Conservation (phyloP, 2,113 vertebrate species). For the Corydoras maculifer region DNA sequence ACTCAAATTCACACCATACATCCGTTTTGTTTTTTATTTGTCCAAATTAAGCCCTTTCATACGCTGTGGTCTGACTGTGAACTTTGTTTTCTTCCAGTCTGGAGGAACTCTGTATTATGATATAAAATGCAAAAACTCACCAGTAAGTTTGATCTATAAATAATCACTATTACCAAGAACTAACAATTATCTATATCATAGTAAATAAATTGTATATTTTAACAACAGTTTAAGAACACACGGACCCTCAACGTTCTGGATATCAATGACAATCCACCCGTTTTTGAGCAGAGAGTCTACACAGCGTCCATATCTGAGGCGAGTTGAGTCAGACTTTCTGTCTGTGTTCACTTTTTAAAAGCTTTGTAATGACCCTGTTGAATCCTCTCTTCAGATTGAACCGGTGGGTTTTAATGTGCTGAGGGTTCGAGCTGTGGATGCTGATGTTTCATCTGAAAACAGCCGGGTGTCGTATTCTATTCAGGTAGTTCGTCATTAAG, state of each 20-base stretch:
- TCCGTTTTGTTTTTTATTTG: not conserved
- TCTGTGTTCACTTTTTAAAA: not conserved
- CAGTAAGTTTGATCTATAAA: conserved; percentile 39
- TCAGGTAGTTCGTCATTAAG: conserved; percentile 44
- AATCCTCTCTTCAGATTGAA: conserved; percentile 13
- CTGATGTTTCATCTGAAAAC: conserved; percentile 46
- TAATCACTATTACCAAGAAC: too few species aligned
- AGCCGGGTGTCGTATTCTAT: conserved; percentile 58
- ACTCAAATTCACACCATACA: too few species aligned
- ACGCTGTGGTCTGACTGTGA: not conserved
- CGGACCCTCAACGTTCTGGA: conserved; percentile 47
- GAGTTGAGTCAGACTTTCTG: not conserved
- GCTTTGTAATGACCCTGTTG: not conserved
- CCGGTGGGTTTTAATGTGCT: conserved; percentile 37
- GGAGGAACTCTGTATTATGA: conserved; percentile 44
- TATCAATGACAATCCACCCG: conserved; percentile 60
- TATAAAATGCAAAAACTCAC: conserved; percentile 21
- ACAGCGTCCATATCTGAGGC: conserved; percentile 58
- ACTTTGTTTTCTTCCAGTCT: conserved; percentile 41
- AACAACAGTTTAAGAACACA: conserved; percentile 40
- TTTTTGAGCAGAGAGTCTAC: conserved; percentile 54
- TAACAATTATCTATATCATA: too few species aligned
- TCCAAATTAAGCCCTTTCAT: not conserved
- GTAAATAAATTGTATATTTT: not conserved
- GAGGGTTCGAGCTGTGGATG: conserved; percentile 61